phyloP scores from a whole-genome alignment of 2,797 vertebrate genomes.

The Acipenser oxyrinchus region DNA sequence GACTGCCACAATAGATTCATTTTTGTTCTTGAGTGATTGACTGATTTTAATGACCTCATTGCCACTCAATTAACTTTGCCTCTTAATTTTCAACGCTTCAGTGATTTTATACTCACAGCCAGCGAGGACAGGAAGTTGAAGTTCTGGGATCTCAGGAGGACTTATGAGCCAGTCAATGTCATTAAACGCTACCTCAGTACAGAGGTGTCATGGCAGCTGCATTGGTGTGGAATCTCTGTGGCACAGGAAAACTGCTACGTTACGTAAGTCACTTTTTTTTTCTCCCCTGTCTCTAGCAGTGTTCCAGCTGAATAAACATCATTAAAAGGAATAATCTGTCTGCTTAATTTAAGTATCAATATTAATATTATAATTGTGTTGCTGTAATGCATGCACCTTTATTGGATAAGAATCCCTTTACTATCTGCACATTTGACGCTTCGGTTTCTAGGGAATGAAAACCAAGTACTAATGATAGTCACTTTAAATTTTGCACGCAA shows the following conservation, averaged over 20 bases:
- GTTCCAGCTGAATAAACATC: too few relatives aligned
- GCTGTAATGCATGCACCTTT: too few relatives aligned
- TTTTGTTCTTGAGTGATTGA: constrained; percentile 30
- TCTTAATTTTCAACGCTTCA: constrained; percentile 34
- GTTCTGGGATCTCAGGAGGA: constrained; percentile 80
- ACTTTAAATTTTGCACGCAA: too few relatives aligned
- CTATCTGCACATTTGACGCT: too few relatives aligned
- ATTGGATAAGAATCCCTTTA: too few relatives aligned
- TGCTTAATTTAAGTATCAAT: too few relatives aligned
- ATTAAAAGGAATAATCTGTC: too few relatives aligned
- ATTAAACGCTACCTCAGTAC: constrained; percentile 78
- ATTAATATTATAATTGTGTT: too few relatives aligned
- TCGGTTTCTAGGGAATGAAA: too few relatives aligned
- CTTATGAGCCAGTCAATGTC: constrained; percentile 62
- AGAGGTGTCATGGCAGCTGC: constrained; percentile 79
- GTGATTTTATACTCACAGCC: constrained; percentile 74
- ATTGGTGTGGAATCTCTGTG: constrained; percentile 67
- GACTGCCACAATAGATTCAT: constrained; percentile 6
- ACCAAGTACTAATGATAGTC: too few relatives aligned
- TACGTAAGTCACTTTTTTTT: constrained; percentile 56
- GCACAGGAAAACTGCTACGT: constrained; percentile 79
- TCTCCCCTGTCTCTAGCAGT: not conserved
- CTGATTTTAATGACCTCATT: constrained; percentile 31
- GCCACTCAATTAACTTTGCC: not conserved
- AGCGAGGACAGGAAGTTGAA: constrained; percentile 84